Evolutionary conservation across 1,140 invertebrate species (phyloP), one percentile per base, ranked within the genome.

Genomic region (Drosophila tropicalis): DNA sequence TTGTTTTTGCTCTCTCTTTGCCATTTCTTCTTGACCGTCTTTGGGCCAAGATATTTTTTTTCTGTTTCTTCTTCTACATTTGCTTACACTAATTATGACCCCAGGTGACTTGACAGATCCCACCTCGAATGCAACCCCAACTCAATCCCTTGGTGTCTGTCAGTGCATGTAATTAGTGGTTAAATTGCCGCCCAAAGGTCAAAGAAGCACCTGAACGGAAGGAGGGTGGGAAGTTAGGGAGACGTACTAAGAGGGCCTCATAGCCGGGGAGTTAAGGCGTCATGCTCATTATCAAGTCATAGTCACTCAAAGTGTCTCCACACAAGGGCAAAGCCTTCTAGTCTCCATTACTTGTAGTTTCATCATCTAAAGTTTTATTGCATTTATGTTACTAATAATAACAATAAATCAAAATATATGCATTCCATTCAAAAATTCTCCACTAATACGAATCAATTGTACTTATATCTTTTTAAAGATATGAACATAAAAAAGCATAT

Each of bases 41-140:
- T 47, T 64, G 76, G 66, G 73, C 67, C 47, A 25, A 58, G 64
- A 25, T 60, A n/a, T n/a, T n/a, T 32, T 68, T 25, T 22, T 54
- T 85, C 5, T 29, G 25, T 61, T 32, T 68, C 29, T 34, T 54
- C 81, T 81, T 90, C 81, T 81, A 81, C 81, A 90, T 81, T 89
- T 84, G 81, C 85, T 79, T 79, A 76, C 83, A 85, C 85, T 90
- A 89, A 89, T 89, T 89, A 90, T 90, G 81, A 81, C 85, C 85
- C 81, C 75, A 79, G 85, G 85, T 79, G 69, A 76, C 72, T 89
- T 70, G 62, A 62, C 58, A 34, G 32, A 34, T 56, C 22, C 34
- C 7, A 58, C 54, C 60, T 25, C 6, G 32, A 44, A 25, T 44
- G 54, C 36, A 47, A 57, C 41, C 44, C 19, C 44, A 51, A 19